These are phyloP conservation scores for Cyrtodaria siliqua DNA, from an alignment of 2,888 invertebrate genomes.

Conservation along the genomic window DNA sequence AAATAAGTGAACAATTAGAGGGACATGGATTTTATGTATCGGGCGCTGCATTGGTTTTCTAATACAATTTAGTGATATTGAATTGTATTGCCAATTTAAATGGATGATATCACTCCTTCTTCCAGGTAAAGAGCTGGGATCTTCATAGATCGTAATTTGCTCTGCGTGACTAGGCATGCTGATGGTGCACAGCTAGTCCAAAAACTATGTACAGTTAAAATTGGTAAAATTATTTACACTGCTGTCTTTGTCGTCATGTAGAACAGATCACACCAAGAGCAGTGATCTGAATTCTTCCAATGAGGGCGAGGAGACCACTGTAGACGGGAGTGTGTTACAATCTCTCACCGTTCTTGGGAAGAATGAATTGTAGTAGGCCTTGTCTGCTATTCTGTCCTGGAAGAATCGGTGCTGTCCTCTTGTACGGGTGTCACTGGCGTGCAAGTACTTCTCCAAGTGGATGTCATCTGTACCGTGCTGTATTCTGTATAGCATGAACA, in stretches of 20 bases:
- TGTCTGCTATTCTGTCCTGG: neutral
- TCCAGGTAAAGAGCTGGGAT: slow-evolving; percentile 11
- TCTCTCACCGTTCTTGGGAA: slow-evolving; percentile 26
- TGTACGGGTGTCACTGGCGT: slow-evolving; percentile 12
- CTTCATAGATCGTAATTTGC: slow-evolving; percentile 11
- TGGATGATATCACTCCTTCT: slow-evolving; percentile 12
- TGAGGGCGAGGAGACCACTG: slow-evolving; percentile 3
- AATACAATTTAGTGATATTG: too few relatives aligned
- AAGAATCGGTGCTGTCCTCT: slow-evolving; percentile 10
- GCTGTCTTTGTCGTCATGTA: too few relatives aligned
- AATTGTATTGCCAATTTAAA: too few relatives aligned
- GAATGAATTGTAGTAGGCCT: slow-evolving; percentile 15
- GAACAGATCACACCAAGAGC: neutral
- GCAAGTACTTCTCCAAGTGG: neutral
- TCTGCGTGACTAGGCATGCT: slow-evolving; percentile 5
- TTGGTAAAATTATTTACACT: too few relatives aligned
- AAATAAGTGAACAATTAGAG: too few relatives aligned
- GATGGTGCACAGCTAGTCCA: slow-evolving; percentile 1
- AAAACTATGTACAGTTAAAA: too few relatives aligned
- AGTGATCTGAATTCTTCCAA: slow-evolving; percentile 25
- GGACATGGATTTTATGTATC: too few relatives aligned
- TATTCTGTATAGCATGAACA: slow-evolving; percentile 31
- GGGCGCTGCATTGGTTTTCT: too few relatives aligned
- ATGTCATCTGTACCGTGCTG: neutral
- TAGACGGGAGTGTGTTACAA: slow-evolving; percentile 25